Evolutionary conservation across 2,888 invertebrate species (phyloP), one percentile per base, ranked within the genome.

Genomic region (Patella pellucida): DNA sequence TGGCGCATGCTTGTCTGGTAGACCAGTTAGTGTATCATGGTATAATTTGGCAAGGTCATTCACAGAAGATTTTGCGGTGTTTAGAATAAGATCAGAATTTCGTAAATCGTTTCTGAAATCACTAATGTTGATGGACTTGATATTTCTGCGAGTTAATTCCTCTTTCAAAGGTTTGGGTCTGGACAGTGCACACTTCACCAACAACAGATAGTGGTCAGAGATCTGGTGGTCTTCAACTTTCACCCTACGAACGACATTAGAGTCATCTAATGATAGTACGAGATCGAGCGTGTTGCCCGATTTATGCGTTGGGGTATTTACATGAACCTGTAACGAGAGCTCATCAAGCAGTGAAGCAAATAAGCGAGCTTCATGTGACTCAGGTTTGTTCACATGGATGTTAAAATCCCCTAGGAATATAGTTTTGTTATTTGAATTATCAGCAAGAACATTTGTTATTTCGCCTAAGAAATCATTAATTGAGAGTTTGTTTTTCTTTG

Each of bases 1-100:
- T 23, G 41, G 69, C n/a, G 69, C 69, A 41, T 69, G 69, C 31
- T 69, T 69, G n/a, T n/a, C n/a, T n/a, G n/a, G n/a, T n/a, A n/a
- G n/a, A n/a, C n/a, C n/a, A n/a, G n/a, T n/a, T n/a, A n/a, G n/a
- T n/a, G n/a, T n/a, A n/a, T n/a, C n/a, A n/a, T n/a, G n/a, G n/a
- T n/a, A n/a, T n/a, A n/a, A 50, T 69, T 50, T n/a, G 50, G 69
- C n/a, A 69, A 4, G 31, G 31, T 31, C 31, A 31, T 31, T 31
- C 4, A 31, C 31, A 31, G 31, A 31, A 2, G 31, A 31, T 31
- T 31, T 31, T 31, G 31, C 31, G 31, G 31, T 31, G 31, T 11
- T n/a, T n/a, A 69, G 23, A 23, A 23, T 31, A 31, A 7, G 41
- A 7, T 23, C 12, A 50, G 15, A 41, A 41, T n/a, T 23, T n/a